phyloP scores from a whole-genome alignment of 2,113 vertebrate genomes.

The Pitta sordida region DNA sequence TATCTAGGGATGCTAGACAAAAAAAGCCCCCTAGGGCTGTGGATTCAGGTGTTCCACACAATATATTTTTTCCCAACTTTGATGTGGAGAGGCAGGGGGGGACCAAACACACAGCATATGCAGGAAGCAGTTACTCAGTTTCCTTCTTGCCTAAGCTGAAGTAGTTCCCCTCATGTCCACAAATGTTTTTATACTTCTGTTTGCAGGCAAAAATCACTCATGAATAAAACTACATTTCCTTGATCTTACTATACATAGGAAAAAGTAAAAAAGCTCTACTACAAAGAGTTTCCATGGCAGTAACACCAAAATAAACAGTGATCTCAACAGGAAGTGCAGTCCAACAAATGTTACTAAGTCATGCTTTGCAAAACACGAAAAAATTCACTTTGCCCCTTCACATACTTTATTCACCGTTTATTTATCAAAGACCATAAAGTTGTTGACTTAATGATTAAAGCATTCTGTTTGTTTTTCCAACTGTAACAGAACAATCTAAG shows the following conservation, averaged over 20 bases:
- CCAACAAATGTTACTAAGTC: neutral
- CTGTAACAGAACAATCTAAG: neutral
- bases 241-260: neutral
- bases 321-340: constrained; percentile 45
- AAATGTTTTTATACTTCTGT: neutral
- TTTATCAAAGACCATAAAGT: neutral
- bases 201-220: neutral
- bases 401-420: neutral
- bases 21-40: neutral
- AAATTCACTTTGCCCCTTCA: neutral
- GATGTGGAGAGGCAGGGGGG: rapidly evolving
- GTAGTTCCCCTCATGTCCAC: neutral
- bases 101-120: neutral
- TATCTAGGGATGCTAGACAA: neutral
- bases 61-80: neutral
- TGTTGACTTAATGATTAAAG: constrained; percentile 7
- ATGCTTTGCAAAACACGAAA: neutral
- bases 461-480: neutral
- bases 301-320: constrained; percentile 59
- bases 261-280: neutral
- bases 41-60: neutral
- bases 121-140: neutral
- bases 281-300: constrained; percentile 49
- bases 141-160: neutral
- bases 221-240: neutral